phyloP scores from a whole-genome alignment of 2,888 invertebrate species.

The Hypolimnas misippus region DNA sequence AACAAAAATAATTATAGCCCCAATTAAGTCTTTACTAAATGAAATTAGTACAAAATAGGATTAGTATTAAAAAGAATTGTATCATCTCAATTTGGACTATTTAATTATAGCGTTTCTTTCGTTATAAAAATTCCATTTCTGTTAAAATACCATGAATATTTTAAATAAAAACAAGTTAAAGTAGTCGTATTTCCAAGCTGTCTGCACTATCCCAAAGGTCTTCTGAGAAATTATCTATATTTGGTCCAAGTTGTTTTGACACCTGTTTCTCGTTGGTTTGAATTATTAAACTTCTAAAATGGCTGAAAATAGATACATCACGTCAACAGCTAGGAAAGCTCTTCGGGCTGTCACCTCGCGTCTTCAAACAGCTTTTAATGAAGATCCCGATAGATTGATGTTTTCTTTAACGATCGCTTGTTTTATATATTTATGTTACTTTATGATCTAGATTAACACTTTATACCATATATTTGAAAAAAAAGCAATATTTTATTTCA shows the following conservation, averaged over 20 bases:
- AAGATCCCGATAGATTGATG: conserved; percentile 10
- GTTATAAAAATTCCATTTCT: too few relatives aligned
- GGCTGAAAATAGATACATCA: conserved; percentile 24
- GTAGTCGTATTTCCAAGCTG: not conserved
- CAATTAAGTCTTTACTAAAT: too few relatives aligned
- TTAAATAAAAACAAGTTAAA: not conserved
- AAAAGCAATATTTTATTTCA: too few relatives aligned
- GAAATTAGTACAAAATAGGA: too few relatives aligned
- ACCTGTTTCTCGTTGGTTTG: conserved; percentile 57
- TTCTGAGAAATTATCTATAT: conserved; percentile 30
- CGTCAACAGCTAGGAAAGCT: conserved; percentile 31
- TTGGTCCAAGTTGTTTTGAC: conserved; percentile 50
- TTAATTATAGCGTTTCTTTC: too few relatives aligned
- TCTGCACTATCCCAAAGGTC: conserved; percentile 10
- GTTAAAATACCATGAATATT: too few relatives aligned
- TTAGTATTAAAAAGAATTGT: too few relatives aligned
- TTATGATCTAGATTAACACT: too few relatives aligned
- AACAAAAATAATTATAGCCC: too few relatives aligned
- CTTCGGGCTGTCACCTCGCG: conserved; percentile 1
- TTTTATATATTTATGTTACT: not conserved
- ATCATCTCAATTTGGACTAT: too few relatives aligned
- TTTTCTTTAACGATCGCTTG: not conserved
- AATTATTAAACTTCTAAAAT: conserved; percentile 21
- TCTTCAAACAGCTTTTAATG: conserved; percentile 10
- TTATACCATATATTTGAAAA: too few relatives aligned